Conservation (phyloP, 2,888 invertebrate species). For the Galeopsomyia nigrocyanea region DNA sequence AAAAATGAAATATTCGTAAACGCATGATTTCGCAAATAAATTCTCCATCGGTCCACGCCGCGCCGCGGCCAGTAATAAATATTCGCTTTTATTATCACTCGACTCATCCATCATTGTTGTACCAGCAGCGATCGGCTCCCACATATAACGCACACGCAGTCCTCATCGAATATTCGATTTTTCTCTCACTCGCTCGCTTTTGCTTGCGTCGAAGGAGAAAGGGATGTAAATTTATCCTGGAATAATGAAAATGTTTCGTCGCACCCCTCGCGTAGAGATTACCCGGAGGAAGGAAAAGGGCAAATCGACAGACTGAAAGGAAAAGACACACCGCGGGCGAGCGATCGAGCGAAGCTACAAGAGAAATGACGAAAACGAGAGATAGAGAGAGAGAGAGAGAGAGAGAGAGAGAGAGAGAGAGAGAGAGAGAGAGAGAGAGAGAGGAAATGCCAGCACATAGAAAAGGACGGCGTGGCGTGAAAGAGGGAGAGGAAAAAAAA, state of each 20-base stretch:
- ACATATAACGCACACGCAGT: not conserved
- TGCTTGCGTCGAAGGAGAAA: not conserved
- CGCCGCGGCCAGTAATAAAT: slow-evolving; percentile 5
- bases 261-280: slow-evolving; percentile 28
- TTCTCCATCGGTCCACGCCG: too few species aligned
- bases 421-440: slow-evolving; percentile 20
- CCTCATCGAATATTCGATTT: slow-evolving; percentile 29
- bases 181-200: slow-evolving; percentile 1
- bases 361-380: slow-evolving; percentile 6
- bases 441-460: slow-evolving; percentile 31
- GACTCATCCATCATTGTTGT: slow-evolving; percentile 38
- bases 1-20: not conserved
- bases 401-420: slow-evolving; percentile 8
- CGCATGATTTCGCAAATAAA: not conserved
- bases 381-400: slow-evolving; percentile 20
- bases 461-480: not conserved
- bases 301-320: slow-evolving; percentile 30
- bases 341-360: not conserved
- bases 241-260: slow-evolving; percentile 44
- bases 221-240: slow-evolving; percentile 44
- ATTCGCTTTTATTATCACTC: slow-evolving; percentile 18
- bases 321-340: not conserved
- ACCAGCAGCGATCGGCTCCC: slow-evolving; percentile 29
- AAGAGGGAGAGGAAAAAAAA: slow-evolving; percentile 3
- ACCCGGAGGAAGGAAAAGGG: slow-evolving; percentile 27